These are phyloP conservation scores for Microplitis demolitor DNA, from an alignment of 1,140 invertebrate species.

Conservation along the genomic window DNA sequence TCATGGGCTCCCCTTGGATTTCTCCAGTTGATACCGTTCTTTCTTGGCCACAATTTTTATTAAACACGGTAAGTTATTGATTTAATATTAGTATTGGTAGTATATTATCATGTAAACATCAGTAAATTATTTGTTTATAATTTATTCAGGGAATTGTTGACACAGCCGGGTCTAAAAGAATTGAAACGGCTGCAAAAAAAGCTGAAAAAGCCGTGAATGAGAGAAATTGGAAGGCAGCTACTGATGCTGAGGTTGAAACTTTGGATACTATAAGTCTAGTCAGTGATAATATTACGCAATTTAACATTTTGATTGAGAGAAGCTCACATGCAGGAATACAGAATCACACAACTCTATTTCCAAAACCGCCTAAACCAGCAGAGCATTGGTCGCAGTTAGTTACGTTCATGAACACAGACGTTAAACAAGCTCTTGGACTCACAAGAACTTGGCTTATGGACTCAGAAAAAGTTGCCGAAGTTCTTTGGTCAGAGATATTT, in stretches of 20 bases:
- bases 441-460: neutral
- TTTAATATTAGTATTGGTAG: too few relatives aligned
- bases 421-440: neutral
- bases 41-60: constrained; percentile 81
- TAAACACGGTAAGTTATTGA: constrained; percentile 63
- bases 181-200: neutral
- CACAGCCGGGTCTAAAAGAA: neutral
- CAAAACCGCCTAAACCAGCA: too few relatives aligned
- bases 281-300: too few relatives aligned
- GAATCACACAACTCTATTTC: too few relatives aligned
- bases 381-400: too few relatives aligned
- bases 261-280: too few relatives aligned
- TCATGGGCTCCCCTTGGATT: constrained; percentile 86
- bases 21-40: constrained; percentile 81
- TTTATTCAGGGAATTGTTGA: constrained; percentile 3
- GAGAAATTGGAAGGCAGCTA: neutral
- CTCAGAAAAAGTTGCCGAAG: neutral
- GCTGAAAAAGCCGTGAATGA: neutral
- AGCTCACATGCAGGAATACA: too few relatives aligned
- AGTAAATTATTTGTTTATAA: neutral
- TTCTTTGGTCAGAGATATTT: neutral
- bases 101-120: too few relatives aligned
- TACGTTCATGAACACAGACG: too few relatives aligned
- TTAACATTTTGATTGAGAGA: neutral
- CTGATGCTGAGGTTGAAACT: too few relatives aligned